A percentile compares a stretch with the other conserved stretches of the same genome.
These are phyloP conservation scores for Drusus annulatus DNA, from an alignment of 1,140 invertebrate genomes.

Conservation along the genomic window DNA sequence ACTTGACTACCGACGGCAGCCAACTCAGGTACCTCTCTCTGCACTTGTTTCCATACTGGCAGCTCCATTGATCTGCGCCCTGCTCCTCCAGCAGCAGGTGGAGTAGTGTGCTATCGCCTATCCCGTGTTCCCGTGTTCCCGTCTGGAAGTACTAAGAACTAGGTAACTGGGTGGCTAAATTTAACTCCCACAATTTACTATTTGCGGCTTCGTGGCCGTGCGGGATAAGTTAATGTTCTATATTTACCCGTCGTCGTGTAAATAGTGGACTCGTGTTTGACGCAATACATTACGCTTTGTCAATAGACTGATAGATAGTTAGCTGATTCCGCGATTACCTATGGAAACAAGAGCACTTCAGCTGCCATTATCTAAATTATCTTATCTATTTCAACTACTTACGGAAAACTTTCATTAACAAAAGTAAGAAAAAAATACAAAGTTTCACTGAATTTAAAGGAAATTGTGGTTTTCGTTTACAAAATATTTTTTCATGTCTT, in stretches of 20 bases:
- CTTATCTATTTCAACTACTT: too few species aligned
- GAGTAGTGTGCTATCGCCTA: not conserved
- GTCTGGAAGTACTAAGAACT: slow-evolving; percentile 35
- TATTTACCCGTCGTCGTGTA: not conserved
- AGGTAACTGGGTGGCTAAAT: slow-evolving; percentile 41
- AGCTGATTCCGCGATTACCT: too few species aligned
- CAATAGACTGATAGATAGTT: not conserved
- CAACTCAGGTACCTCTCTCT: not conserved
- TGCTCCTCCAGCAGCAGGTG: not conserved
- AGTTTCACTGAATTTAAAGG: too few species aligned
- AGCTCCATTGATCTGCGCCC: not conserved
- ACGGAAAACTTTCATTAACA: too few species aligned
- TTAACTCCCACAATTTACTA: slow-evolving; percentile 1
- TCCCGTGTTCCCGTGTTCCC: not conserved
- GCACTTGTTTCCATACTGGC: not conserved
- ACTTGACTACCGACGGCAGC: not conserved
- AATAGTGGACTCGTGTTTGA: slow-evolving; percentile 10
- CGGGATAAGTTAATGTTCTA: slow-evolving; percentile 3
- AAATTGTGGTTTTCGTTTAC: too few species aligned
- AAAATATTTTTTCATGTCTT: too few species aligned
- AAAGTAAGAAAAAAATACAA: too few species aligned
- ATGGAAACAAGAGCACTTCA: too few species aligned
- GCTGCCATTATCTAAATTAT: too few species aligned
- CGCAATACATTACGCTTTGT: slow-evolving; percentile 2
- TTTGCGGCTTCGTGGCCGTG: slow-evolving; percentile 13